Percentiles rank a stretch among this genome's conserved stretches.
Evolutionary conservation across 2,888 invertebrate species (phyloP).

Genomic region (Hydropsyche betteni): DNA sequence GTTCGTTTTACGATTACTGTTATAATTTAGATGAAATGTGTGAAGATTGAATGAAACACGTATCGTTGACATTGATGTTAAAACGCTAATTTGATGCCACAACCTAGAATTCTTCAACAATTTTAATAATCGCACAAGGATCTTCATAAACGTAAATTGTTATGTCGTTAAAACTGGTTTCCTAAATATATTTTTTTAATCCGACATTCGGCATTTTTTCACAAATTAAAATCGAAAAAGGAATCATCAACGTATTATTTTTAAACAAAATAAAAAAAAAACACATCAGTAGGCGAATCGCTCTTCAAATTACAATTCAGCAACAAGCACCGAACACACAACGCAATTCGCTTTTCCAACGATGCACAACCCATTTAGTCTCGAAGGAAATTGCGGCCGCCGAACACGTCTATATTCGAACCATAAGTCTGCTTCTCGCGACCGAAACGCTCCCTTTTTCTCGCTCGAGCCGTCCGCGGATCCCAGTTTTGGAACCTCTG

Average conservation of each 20-base stretch:
- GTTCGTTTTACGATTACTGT: neutral
- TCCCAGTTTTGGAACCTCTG: neutral
- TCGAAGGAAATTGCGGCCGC: too few relatives aligned
- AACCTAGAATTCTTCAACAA: neutral
- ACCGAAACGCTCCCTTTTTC: too few relatives aligned
- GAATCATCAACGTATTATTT: too few relatives aligned
- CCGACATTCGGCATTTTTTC: neutral
- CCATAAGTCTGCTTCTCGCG: too few relatives aligned
- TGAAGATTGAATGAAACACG: neutral
- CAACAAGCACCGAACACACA: too few relatives aligned
- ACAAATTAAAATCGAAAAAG: neutral
- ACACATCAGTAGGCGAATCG: too few relatives aligned
- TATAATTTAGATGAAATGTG: neutral
- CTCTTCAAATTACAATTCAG: too few relatives aligned
- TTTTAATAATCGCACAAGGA: slow-evolving; percentile 1
- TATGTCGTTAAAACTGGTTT: neutral
- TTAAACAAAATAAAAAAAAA: too few relatives aligned
- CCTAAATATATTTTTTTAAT: neutral
- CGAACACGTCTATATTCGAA: too few relatives aligned
- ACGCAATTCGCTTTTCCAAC: too few relatives aligned
- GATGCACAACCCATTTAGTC: too few relatives aligned
- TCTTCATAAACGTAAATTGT: neutral
- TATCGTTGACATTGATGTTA: neutral
- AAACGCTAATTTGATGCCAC: neutral
- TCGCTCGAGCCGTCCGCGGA: too few relatives aligned